phyloP scores from a whole-genome alignment of 2,888 invertebrate genomes.

The Drosophila atripex region DNA sequence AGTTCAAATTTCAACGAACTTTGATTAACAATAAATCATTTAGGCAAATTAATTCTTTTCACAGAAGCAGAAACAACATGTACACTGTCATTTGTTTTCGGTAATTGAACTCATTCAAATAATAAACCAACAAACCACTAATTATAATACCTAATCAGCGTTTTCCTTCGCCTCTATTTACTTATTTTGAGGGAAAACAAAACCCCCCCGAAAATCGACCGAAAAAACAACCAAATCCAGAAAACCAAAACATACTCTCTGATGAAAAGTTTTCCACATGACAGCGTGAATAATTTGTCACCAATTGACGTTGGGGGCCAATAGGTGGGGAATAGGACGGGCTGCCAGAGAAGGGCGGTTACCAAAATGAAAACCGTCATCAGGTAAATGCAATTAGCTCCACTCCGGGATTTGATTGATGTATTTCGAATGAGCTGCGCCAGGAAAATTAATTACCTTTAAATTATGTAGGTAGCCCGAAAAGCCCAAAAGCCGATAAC shows the following conservation, averaged over 20 bases:
- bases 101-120: constrained; percentile 35
- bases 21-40: neutral
- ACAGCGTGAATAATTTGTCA: constrained; percentile 51
- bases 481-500: constrained; percentile 8
- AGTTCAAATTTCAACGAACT: neutral
- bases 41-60: constrained; percentile 8
- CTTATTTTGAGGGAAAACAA: constrained; percentile 17
- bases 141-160: constrained; percentile 45
- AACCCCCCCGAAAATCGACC: neutral
- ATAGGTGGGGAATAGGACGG: neutral
- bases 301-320: constrained; percentile 34
- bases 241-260: constrained; percentile 23
- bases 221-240: constrained; percentile 13
- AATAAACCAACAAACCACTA: constrained; percentile 36
- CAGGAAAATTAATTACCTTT: constrained; percentile 57
- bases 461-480: constrained; percentile 46
- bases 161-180: constrained; percentile 33
- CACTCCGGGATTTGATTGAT: constrained; percentile 51
- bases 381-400: constrained; percentile 57
- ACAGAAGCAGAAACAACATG: neutral
- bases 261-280: constrained; percentile 42
- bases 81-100: constrained; percentile 24
- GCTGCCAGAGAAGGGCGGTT: constrained; percentile 6
- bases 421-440: constrained; percentile 58
- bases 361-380: constrained; percentile 50